phyloP scores from a whole-genome alignment of 2,888 invertebrate species.

The Rhaphigaster nebulosa region DNA sequence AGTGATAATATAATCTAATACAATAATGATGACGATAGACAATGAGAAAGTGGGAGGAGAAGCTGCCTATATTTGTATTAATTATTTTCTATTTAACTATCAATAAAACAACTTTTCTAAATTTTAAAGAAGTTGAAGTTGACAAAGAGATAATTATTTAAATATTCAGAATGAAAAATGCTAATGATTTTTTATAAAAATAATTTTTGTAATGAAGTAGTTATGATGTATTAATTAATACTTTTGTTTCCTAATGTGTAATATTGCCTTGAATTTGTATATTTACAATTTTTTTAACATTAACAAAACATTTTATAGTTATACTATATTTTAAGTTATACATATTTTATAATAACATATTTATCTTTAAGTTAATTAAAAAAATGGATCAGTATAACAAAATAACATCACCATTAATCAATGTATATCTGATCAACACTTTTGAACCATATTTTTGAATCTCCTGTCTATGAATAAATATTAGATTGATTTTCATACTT shows the following conservation, averaged over 20 bases:
- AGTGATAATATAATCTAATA: too few relatives aligned
- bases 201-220: neutral
- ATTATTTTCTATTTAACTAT: too few relatives aligned
- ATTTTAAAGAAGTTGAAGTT: neutral
- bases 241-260: neutral
- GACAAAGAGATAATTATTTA: neutral
- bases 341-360: neutral
- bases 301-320: neutral
- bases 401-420: slow-evolving; percentile 29
- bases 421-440: slow-evolving; percentile 4
- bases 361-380: neutral
- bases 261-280: neutral
- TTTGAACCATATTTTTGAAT: neutral
- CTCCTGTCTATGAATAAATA: neutral
- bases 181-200: neutral
- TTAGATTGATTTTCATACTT: neutral
- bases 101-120: too few relatives aligned
- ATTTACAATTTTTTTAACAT: neutral
- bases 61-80: neutral
- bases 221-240: neutral
- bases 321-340: neutral
- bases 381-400: slow-evolving; percentile 25
- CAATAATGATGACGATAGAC: too few relatives aligned
- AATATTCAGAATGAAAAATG: neutral
- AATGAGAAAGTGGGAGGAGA: neutral